Conservation (phyloP, 2,113 vertebrate genomes). For the Connochaetes taurinus region DNA sequence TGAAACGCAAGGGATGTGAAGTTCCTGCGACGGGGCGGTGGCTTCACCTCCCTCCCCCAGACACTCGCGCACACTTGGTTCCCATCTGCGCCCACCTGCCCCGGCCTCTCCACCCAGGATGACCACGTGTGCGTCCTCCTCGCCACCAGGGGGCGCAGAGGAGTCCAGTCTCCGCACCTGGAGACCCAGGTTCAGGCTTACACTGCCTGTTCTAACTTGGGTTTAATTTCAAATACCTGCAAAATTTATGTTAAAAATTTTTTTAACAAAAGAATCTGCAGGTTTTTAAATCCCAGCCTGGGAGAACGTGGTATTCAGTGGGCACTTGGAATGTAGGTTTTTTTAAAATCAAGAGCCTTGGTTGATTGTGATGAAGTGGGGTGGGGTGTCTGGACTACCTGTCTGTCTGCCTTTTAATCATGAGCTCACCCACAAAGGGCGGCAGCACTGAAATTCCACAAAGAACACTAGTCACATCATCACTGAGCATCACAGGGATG, state of each 20-base stretch:
- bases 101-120: not conserved
- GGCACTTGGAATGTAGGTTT: not conserved
- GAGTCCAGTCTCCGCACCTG: accelerated
- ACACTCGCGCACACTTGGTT: accelerated
- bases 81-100: not conserved
- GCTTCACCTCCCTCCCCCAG: not conserved
- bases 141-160: constrained; percentile 54
- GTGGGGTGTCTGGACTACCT: accelerated
- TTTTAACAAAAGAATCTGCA: too few relatives aligned
- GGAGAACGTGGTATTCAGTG: not conserved
- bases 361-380: not conserved
- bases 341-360: too few relatives aligned
- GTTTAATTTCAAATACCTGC: not conserved
- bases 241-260: not conserved
- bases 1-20: not conserved
- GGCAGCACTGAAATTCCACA: not conserved
- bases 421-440: not conserved
- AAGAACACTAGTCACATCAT: not conserved
- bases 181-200: not conserved
- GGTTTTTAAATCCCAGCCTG: not conserved
- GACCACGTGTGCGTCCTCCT: accelerated
- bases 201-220: not conserved
- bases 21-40: accelerated
- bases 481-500: accelerated
- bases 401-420: not conserved